Conservation (phyloP, 2,797 vertebrate species). For the Channa striata region DNA sequence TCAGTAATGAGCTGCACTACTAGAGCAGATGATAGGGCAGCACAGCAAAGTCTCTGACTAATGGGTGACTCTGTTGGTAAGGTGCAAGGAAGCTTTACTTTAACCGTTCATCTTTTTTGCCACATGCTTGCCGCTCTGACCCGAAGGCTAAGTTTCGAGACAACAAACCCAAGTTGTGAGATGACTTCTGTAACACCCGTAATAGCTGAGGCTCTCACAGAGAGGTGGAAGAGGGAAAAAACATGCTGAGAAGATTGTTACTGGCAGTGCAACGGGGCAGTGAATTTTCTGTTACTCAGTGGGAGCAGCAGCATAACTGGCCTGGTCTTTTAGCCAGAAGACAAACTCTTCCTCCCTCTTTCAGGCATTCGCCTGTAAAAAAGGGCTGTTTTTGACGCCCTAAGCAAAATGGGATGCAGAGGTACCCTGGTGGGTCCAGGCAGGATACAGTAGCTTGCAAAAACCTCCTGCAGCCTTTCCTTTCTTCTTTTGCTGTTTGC, state of each 20-base stretch:
- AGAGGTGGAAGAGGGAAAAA: slow-evolving; percentile 2
- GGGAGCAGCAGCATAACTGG: background rate
- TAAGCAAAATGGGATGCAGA: too few relatives aligned
- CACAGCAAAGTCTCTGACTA: background rate
- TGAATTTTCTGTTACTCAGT: slow-evolving; percentile 1
- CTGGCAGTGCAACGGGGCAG: background rate
- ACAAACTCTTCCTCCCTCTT: background rate
- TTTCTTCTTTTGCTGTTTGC: too few relatives aligned
- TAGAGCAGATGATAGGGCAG: slow-evolving; percentile 14
- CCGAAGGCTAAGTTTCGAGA: slow-evolving; percentile 1
- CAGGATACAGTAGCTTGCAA: too few relatives aligned
- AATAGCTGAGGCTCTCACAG: slow-evolving; percentile 13
- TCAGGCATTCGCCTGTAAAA: too few relatives aligned
- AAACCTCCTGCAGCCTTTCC: too few relatives aligned
- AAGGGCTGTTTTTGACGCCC: too few relatives aligned
- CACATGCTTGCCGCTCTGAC: background rate
- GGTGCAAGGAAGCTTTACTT: background rate
- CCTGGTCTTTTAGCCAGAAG: slow-evolving; percentile 2
- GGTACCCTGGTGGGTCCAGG: too few relatives aligned
- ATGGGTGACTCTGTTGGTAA: background rate
- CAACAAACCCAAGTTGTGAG: background rate
- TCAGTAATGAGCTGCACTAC: slow-evolving; percentile 24
- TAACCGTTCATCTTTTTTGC: background rate
- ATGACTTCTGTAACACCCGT: slow-evolving; percentile 1
- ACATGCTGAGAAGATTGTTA: background rate